Percentiles rank a stretch among this genome's conserved stretches.
Conservation (phyloP, 2,797 vertebrate genomes). For the Poecilia picta region DNA sequence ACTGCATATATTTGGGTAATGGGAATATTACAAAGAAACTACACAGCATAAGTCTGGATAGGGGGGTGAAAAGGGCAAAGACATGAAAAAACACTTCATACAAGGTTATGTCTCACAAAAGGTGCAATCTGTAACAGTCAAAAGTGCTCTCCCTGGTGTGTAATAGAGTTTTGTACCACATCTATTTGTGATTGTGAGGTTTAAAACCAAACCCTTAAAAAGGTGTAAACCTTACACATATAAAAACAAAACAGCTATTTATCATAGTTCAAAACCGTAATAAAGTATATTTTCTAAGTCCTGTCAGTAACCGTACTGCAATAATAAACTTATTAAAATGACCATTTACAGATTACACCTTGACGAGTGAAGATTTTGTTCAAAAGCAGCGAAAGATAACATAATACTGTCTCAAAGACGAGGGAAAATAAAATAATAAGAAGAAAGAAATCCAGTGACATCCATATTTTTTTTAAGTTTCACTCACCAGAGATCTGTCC, state of each 20-base stretch:
- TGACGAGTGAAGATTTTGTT: slow-evolving; percentile 57
- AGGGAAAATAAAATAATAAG: slow-evolving; percentile 24
- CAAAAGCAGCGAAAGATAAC: slow-evolving; percentile 70
- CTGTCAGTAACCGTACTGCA: slow-evolving; percentile 46
- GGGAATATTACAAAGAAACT: slow-evolving; percentile 62
- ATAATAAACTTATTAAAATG: slow-evolving; percentile 58
- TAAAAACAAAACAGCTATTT: slow-evolving; percentile 59
- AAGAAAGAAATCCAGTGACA: slow-evolving; percentile 73
- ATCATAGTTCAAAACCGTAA: slow-evolving; percentile 50
- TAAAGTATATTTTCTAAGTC: slow-evolving; percentile 51
- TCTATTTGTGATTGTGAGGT: slow-evolving; percentile 46
- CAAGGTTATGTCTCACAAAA: slow-evolving; percentile 69
- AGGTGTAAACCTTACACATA: slow-evolving; percentile 57
- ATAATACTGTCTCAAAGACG: slow-evolving; percentile 73
- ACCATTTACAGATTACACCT: slow-evolving; percentile 82
- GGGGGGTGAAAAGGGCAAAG: slow-evolving; percentile 17
- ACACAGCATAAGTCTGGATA: slow-evolving; percentile 57
- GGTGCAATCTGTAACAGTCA: slow-evolving; percentile 83
- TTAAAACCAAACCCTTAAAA: slow-evolving; percentile 71
- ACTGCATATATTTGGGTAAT: slow-evolving; percentile 77
- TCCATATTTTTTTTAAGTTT: slow-evolving; percentile 48
- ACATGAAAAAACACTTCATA: slow-evolving; percentile 68
- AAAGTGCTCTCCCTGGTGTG: slow-evolving; percentile 76
- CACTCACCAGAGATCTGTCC: slow-evolving; percentile 64
- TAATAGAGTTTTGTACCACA: slow-evolving; percentile 52